phyloP scores from a whole-genome alignment of 2,888 invertebrate genomes.

The Serripes groenlandicus region DNA sequence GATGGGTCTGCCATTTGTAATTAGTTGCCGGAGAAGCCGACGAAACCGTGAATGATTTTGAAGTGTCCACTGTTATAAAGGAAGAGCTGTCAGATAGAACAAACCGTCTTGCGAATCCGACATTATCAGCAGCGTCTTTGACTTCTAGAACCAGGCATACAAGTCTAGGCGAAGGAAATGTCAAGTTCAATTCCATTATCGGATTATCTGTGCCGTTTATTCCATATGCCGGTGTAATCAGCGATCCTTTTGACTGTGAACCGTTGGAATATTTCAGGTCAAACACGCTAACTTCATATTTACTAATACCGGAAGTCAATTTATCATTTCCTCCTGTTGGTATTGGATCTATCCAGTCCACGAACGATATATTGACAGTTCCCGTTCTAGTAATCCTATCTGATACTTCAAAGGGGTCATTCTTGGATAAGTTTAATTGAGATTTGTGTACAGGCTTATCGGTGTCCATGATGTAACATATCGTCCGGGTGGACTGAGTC shows the following conservation, averaged over 20 bases:
- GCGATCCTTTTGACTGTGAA: background rate
- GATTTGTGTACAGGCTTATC: background rate
- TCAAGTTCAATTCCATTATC: constrained; percentile 1
- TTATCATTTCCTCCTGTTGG: background rate
- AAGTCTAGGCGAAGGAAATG: constrained; percentile 23
- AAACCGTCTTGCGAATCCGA: constrained; percentile 55
- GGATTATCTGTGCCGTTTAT: background rate
- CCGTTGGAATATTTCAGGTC: background rate
- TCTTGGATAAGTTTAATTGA: background rate
- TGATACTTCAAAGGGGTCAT: background rate
- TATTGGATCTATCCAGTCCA: constrained; percentile 16
- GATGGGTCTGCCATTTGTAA: constrained; percentile 68
- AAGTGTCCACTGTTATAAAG: constrained; percentile 22
- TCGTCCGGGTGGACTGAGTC: background rate
- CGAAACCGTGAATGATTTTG: constrained; percentile 22
- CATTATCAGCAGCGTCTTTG: constrained; percentile 65
- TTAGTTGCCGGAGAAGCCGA: constrained; percentile 55
- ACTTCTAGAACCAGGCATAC: constrained; percentile 42
- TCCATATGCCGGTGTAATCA: background rate
- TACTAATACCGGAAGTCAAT: constrained; percentile 17
- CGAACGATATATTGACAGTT: background rate
- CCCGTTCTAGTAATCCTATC: background rate
- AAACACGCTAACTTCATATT: background rate
- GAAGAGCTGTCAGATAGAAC: constrained; percentile 64
- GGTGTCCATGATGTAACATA: constrained; percentile 35